phyloP scores from a whole-genome alignment of 2,113 vertebrate species.

The Amblyornis subalaris region DNA sequence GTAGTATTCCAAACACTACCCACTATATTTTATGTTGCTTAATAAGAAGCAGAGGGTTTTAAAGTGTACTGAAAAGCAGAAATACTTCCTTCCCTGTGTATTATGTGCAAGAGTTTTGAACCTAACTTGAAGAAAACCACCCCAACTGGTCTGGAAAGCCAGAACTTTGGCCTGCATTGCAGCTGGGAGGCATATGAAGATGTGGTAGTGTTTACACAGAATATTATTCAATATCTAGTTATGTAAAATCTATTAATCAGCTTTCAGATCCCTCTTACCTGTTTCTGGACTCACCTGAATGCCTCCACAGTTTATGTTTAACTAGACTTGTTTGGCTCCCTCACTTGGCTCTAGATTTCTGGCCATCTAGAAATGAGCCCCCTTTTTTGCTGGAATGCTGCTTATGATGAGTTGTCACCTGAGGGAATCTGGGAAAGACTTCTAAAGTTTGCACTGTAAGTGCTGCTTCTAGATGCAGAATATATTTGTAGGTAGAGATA shows the following conservation, averaged over 20 bases:
- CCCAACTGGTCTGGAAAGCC: neutral
- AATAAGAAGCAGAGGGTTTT: neutral
- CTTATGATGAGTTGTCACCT: neutral
- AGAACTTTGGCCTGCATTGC: neutral
- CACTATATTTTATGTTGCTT: neutral
- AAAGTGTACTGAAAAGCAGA: neutral
- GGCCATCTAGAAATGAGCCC: neutral
- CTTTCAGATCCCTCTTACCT: neutral
- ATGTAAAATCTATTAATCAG: neutral
- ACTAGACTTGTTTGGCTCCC: neutral
- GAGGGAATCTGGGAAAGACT: neutral
- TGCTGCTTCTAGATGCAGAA: neutral
- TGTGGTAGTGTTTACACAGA: neutral
- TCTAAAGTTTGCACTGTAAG: neutral
- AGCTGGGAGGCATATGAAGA: neutral
- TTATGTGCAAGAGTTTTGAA: neutral
- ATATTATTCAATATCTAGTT: neutral
- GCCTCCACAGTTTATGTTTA: neutral
- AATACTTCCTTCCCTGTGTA: neutral
- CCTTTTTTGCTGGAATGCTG: neutral
- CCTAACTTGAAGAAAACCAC: neutral
- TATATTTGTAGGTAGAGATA: neutral
- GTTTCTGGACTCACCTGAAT: neutral
- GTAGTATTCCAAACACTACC: neutral
- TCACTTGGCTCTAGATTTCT: neutral